A percentile compares a stretch with the other conserved stretches of the same genome.
phyloP scores from a whole-genome alignment of 2,888 invertebrate species.

The Hydraecia micacea region DNA sequence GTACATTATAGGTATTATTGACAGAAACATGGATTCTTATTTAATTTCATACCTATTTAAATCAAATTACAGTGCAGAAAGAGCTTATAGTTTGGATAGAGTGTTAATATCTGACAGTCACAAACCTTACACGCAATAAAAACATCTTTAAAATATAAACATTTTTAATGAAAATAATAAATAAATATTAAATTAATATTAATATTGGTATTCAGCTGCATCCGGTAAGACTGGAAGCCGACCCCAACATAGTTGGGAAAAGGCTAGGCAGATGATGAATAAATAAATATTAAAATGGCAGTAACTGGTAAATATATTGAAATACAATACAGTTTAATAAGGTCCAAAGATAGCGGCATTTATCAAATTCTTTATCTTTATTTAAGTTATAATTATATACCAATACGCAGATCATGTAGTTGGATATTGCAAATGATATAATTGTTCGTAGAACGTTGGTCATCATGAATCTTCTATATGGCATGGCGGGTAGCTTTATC shows the following conservation, averaged over 20 bases:
- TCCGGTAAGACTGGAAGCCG: too few species aligned
- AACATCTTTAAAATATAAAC: neutral
- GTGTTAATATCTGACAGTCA: neutral
- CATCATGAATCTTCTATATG: fast-evolving
- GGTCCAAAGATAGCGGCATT: neutral
- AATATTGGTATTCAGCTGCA: too few species aligned
- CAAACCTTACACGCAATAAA: neutral
- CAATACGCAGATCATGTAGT: neutral
- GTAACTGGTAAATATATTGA: neutral
- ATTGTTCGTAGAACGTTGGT: neutral
- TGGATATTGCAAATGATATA: slow-evolving; percentile 7
- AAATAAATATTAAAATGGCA: neutral
- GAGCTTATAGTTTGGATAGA: neutral
- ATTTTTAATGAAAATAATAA: neutral
- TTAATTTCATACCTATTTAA: neutral
- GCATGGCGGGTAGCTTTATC: slow-evolving; percentile 7
- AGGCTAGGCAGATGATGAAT: too few species aligned
- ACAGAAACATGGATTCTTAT: neutral
- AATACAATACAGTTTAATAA: slow-evolving; percentile 17
- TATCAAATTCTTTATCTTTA: neutral
- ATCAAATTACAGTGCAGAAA: neutral
- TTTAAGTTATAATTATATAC: neutral
- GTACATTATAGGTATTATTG: too few species aligned
- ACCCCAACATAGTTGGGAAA: too few species aligned
- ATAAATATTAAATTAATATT: neutral